Evolutionary conservation across 2,797 vertebrate genomes (phyloP).

Genomic region (Microhierax caerulescens): DNA sequence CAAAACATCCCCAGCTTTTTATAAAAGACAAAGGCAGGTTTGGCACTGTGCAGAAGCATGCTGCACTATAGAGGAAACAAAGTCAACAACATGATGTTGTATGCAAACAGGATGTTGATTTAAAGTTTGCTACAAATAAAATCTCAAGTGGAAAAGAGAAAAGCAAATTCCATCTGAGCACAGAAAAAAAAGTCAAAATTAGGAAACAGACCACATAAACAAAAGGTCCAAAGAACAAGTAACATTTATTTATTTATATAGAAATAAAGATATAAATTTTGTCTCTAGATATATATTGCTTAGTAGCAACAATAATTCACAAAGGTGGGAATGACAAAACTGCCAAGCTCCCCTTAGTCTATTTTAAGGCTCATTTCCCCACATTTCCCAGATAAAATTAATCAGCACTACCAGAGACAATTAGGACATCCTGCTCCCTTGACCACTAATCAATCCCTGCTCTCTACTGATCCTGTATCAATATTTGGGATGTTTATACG

Average conservation of each 20-base stretch:
- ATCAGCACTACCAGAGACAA: constrained; percentile 24
- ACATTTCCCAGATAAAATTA: constrained; percentile 30
- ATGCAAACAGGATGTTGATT: constrained; percentile 21
- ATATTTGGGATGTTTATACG: constrained; percentile 36
- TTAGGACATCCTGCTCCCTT: constrained; percentile 42
- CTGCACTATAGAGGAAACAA: not conserved
- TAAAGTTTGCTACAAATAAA: not conserved
- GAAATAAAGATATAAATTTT: not conserved
- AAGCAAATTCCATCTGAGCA: not conserved
- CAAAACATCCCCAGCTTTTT: not conserved
- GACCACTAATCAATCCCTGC: constrained; percentile 48
- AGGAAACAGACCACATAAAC: not conserved
- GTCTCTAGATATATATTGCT: not conserved
- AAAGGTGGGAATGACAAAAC: not conserved
- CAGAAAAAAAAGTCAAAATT: not conserved
- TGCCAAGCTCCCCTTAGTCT: not conserved
- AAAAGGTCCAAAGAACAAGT: not conserved
- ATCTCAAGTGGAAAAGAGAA: not conserved
- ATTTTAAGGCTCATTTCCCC: constrained; percentile 45
- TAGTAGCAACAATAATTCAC: not conserved
- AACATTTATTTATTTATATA: not conserved
- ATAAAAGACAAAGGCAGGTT: not conserved
- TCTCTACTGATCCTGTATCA: constrained; percentile 20
- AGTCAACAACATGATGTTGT: not conserved
- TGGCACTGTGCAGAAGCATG: not conserved